phyloP scores from a whole-genome alignment of 2,888 invertebrate genomes.

The Neuroscelio doddi region DNA sequence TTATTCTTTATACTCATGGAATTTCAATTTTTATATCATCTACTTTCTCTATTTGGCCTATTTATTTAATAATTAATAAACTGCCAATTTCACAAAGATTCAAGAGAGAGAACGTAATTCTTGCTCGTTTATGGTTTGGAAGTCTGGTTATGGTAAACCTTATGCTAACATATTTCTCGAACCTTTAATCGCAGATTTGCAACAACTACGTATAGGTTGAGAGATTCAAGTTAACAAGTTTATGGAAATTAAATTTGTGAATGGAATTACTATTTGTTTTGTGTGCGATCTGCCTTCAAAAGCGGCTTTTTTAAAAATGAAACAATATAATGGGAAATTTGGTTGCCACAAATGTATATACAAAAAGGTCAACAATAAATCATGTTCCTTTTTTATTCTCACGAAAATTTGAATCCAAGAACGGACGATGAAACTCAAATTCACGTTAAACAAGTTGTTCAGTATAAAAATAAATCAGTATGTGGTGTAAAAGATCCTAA shows the following conservation, averaged over 20 bases:
- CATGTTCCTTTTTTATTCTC: too few species aligned
- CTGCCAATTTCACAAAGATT: not conserved
- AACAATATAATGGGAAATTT: too few species aligned
- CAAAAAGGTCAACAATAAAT: too few species aligned
- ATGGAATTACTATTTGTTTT: not conserved
- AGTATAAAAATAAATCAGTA: too few species aligned
- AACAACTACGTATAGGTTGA: not conserved
- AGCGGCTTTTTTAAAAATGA: too few species aligned
- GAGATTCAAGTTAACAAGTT: not conserved
- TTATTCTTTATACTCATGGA: not conserved
- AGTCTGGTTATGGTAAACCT: not conserved
- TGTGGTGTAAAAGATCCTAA: too few species aligned
- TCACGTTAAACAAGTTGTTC: too few species aligned
- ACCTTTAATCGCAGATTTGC: not conserved
- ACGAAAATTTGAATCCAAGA: too few species aligned
- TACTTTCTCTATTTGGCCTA: slow-evolving; percentile 3
- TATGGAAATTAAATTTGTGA: not conserved
- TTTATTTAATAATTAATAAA: slow-evolving; percentile 6
- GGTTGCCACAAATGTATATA: too few species aligned
- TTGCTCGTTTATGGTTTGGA: too few species aligned
- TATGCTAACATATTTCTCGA: not conserved
- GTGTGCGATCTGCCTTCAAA: too few species aligned
- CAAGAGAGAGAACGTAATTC: not conserved
- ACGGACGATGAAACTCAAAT: too few species aligned
- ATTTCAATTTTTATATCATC: slow-evolving; percentile 4